Base-by-base conservation (phyloP, 2,888 invertebrate genomes). In the Tetragonisca angustula region DNA sequence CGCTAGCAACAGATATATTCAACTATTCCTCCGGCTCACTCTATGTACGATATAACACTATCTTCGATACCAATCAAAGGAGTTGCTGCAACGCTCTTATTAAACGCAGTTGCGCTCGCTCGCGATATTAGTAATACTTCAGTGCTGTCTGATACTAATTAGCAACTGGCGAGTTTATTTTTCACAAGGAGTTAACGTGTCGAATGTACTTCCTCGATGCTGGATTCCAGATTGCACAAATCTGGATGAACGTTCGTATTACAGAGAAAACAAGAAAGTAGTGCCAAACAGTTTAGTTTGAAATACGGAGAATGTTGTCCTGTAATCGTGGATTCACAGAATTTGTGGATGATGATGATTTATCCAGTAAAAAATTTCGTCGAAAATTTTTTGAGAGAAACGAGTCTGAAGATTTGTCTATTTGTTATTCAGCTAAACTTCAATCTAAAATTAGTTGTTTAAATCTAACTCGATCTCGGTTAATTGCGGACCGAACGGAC, bases 141-240 rank as follows among this genome's bases (percentile, higher is more conserved):
- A 76, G 6, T 67, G 56, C 71, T 9, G 71, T 43, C 77, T 73
- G 77, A 73, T 81, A 73, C 32, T 78, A 81, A 81, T 81, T 81
- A 77, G 24, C 77, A 32, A 49, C 19, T 32, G 11, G 27, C n/a
- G 59, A 32, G 52, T 72, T 81, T 52, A 72, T 76, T 71, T 76
- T 19, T 24, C 36, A 71, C n/a, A 9, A 13, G 2, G 54, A 72
- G 56, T 56, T 72, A 77, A 81, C 77, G 68, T 68, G 80, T 43
- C 11, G 9, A 54, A 70, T 52, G 64, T 9, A 43, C 24, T 64
- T 68, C 54, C 49, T 64, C 50, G 65, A 32, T 49, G n/a, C 19
- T 13, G 74, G 9, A 52, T 21, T 9, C 17, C 43, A 43, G 43
- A 24, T 43, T 61, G 50, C 43, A 36, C 64, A 50, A 56, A 72